Evolutionary conservation across 2,797 vertebrate genomes (phyloP).

Genomic region (Anolis apletophallus): DNA sequence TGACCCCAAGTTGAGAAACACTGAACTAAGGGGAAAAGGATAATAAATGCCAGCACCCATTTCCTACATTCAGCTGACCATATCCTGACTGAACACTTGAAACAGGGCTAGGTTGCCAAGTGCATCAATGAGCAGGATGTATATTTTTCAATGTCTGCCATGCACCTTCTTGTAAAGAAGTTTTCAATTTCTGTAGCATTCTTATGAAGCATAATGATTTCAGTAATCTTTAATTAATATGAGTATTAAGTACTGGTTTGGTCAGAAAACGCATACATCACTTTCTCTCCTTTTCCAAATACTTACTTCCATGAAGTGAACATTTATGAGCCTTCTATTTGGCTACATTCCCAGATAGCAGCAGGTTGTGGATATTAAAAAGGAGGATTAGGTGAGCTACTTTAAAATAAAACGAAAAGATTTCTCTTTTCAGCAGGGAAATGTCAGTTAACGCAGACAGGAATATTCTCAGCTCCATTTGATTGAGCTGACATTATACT

Average conservation of each 20-base stretch:
- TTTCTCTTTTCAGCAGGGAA: slow-evolving; percentile 53
- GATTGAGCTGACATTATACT: slow-evolving; percentile 30
- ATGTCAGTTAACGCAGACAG: slow-evolving; percentile 36
- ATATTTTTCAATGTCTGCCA: background rate
- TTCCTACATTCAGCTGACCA: background rate
- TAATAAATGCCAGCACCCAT: background rate
- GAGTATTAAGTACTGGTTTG: slow-evolving; percentile 19
- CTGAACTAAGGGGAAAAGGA: background rate
- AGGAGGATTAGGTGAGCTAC: slow-evolving; percentile 56
- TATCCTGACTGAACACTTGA: background rate
- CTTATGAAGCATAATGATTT: background rate
- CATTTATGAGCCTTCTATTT: slow-evolving; percentile 59
- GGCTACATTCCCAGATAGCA: slow-evolving; percentile 53
- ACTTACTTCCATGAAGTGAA: slow-evolving; percentile 49
- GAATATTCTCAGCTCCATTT: slow-evolving; percentile 50
- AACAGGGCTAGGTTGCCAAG: background rate
- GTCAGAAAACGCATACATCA: slow-evolving; percentile 43
- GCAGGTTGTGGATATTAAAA: slow-evolving; percentile 55
- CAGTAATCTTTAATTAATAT: slow-evolving; percentile 32
- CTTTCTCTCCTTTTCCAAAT: slow-evolving; percentile 50
- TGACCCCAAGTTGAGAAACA: too few relatives aligned
- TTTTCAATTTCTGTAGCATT: background rate
- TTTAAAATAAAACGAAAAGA: slow-evolving; percentile 10
- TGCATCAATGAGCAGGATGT: background rate
- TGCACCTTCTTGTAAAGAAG: background rate